These are phyloP conservation scores for Catagonus wagneri DNA, from an alignment of 2,113 vertebrate genomes.

Conservation along the genomic window DNA sequence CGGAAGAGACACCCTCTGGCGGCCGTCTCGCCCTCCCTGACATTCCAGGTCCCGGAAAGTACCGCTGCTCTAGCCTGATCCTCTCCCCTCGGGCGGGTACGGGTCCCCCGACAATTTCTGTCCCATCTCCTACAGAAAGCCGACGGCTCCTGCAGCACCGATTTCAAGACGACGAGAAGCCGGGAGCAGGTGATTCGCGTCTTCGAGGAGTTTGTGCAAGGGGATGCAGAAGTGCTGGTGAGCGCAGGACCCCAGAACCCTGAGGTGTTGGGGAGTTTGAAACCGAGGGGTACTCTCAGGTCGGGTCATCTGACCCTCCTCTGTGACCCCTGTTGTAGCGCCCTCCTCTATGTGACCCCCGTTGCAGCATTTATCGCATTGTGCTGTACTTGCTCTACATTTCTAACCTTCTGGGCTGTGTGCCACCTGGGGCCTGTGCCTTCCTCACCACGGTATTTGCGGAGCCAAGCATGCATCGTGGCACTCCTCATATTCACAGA, in stretches of 20 bases:
- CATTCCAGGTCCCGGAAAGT: neutral
- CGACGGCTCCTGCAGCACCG: conserved; percentile 95
- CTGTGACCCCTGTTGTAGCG: neutral
- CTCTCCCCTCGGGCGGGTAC: neutral
- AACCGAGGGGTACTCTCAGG: neutral
- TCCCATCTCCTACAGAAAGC: conserved; percentile 89
- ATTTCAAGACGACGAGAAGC: conserved; percentile 97
- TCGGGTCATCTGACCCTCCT: neutral
- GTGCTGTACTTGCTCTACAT: neutral
- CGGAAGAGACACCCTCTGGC: neutral
- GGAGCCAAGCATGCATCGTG: neutral
- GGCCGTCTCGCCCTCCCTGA: neutral
- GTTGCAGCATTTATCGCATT: neutral
- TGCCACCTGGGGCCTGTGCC: neutral
- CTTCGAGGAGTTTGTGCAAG: conserved; percentile 94
- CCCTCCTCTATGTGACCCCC: neutral
- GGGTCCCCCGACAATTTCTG: conserved; percentile 40
- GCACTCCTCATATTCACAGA: neutral
- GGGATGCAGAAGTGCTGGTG: conserved; percentile 92
- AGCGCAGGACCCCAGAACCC: conserved; percentile 65
- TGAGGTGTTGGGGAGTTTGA: neutral
- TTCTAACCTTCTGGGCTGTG: neutral
- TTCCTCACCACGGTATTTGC: neutral
- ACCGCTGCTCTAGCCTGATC: neutral
- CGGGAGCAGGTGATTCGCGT: conserved; percentile 93